Base-by-base conservation (phyloP, 1,140 invertebrate genomes). In the Hyposmocoma kahamanoa region DNA sequence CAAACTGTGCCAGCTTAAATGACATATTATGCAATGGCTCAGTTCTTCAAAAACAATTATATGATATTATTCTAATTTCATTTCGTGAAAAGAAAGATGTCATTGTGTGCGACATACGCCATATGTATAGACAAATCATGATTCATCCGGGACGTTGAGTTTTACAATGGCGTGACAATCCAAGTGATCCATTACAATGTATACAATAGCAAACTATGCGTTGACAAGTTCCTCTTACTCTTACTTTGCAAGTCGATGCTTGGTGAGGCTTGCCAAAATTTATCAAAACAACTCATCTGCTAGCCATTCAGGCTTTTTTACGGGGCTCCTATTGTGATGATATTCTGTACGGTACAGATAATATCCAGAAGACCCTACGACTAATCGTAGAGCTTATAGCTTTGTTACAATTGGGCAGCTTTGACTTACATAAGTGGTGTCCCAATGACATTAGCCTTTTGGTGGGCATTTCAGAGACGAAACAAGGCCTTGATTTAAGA, bases 231-330 rank as follows among this genome's bases (percentile, higher is more conserved):
- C 11, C 39, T 50, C 20, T 32, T 61, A 17, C 48, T 44, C 11
- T 6, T n/a, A n/a, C n/a, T n/a, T 3, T 34, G 30, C 18, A 50
- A 65, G 45, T 60, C 56, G 52, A 19, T 42, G 10, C 55, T 56
- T 28, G 46, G 58, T 44, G 5, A 47, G 44, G 0, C 13, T 10
- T 8, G 32, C 42, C 1, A 48, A 17, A 11, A 22, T 30, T 15
- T 19, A 19, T 3, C 24, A 26, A 26, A 6, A 5, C 24, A 26
- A n/a, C 24, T 26, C 11, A 26, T 26, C 5, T 6, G 24, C 11
- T 11, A 11, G 24, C 24, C 24, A 26, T 5, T 26, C 24, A 26
- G 11, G 24, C 24, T 26, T 5, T 26, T 6, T 26, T 26, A 26
- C 24, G 11, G 24, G 24, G 24, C 11, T 26, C 24, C 5, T 26